phyloP scores from a whole-genome alignment of 2,113 vertebrate genomes.

The Brachyhypopomus occidentalis region DNA sequence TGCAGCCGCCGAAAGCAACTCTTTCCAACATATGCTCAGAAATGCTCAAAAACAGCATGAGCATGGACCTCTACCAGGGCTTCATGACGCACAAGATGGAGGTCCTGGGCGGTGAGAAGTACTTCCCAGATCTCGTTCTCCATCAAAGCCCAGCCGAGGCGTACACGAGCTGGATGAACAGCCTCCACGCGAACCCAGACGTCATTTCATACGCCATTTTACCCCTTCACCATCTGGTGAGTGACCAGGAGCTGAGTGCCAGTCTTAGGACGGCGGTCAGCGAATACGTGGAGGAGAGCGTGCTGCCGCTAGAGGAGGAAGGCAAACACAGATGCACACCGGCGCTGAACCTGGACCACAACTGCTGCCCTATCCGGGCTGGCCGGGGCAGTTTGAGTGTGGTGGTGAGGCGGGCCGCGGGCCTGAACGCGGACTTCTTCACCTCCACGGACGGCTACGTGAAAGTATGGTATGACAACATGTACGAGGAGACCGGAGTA shows the following conservation, averaged over 20 bases:
- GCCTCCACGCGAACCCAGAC: slow-evolving; percentile 71
- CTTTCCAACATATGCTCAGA: slow-evolving; percentile 69
- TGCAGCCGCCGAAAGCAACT: slow-evolving; percentile 67
- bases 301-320: slow-evolving; percentile 58
- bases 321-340: slow-evolving; percentile 65
- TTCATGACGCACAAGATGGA: slow-evolving; percentile 76
- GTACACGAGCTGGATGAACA: slow-evolving; percentile 74
- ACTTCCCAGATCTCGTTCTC: slow-evolving; percentile 71
- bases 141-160: slow-evolving; percentile 66
- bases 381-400: slow-evolving; percentile 68
- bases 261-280: slow-evolving; percentile 64
- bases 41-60: slow-evolving; percentile 70
- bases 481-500: slow-evolving; percentile 69
- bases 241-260: slow-evolving; percentile 62
- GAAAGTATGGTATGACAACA: slow-evolving; percentile 72
- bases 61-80: slow-evolving; percentile 73
- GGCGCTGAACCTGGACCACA: slow-evolving; percentile 70
- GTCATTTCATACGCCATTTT: slow-evolving; percentile 74
- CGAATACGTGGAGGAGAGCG: slow-evolving; percentile 71
- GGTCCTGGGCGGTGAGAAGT: slow-evolving; percentile 72
- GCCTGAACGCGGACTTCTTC: slow-evolving; percentile 70
- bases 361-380: slow-evolving; percentile 73
- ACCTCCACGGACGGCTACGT: slow-evolving; percentile 73
- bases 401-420: slow-evolving; percentile 65
- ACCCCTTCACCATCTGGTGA: slow-evolving; percentile 73